Base-by-base conservation (phyloP, 2,888 invertebrate species). In the Rosalia funebris region DNA sequence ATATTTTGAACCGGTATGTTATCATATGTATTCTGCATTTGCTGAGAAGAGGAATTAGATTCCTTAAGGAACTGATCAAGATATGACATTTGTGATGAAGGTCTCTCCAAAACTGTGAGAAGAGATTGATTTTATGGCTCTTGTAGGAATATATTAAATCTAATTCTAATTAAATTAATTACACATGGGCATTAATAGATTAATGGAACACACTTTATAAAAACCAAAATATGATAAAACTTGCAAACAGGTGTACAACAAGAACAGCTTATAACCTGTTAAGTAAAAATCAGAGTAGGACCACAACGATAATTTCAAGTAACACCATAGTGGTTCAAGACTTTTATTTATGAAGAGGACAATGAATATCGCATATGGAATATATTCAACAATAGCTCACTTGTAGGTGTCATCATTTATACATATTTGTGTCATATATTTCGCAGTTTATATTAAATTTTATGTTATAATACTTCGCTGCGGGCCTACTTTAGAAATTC, bases 41-140 rank as follows among this genome's bases (percentile, higher is more conserved):
- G 67, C 56, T 76, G 75, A 37, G 73, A 75, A 16, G 77, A 76
- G 0, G 81, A 78, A 59, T 79, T 81, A 2, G 87, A 85, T 80
- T 95, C 95, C 78, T 93, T 94, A 72, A 95, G 84, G 80, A 96
- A 95, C 77, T 94, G 93, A 78, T 95, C 95, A 78, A 93, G 82
- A 82, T 94, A 94, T 67, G 95, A 95, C 89, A 94, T 91, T 82
- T 95, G 95, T 25, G 95, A 95, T 32, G 93, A 89, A 48, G 95
- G 93, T 70, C 95, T 88, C 78, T 95, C 95, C 83, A 93, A 82
- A 83, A 94, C 94, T 95, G 57, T 46, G 25, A 60, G 57, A 57
- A 59, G 16, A 32, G 37, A 25, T 37, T 42, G 17, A 48, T 42
- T 20, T 12, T 11, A 54, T 10, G n/a, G n/a, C n/a, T n/a, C n/a